A percentile compares a stretch with the other conserved stretches of the same genome.
Conservation (phyloP, 2,113 vertebrate genomes). For the Callospermophilus lateralis region DNA sequence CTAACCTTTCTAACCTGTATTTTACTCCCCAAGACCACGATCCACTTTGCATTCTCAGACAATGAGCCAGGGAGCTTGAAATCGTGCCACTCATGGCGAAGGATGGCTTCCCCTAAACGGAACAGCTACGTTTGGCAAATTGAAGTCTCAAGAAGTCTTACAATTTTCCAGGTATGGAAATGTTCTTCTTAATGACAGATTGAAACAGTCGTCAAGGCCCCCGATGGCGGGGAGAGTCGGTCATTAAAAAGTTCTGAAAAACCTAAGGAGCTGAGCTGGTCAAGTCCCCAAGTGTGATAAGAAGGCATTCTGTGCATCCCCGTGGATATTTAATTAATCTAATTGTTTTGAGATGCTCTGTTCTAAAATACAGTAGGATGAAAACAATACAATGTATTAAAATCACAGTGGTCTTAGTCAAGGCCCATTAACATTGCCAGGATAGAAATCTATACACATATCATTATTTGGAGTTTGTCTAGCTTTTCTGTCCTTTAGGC, state of each 20-base stretch:
- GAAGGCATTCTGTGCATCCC: conserved; percentile 81
- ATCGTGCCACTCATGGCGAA: conserved; percentile 66
- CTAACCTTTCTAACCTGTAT: conserved; percentile 87
- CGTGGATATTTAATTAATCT: conserved; percentile 84
- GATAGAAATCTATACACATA: conserved; percentile 59
- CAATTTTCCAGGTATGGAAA: conserved; percentile 40
- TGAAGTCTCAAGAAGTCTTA: conserved; percentile 43
- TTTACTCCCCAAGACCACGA: conserved; percentile 87
- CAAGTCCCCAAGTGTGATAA: conserved; percentile 78
- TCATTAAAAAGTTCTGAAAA: conserved; percentile 71
- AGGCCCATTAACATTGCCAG: conserved; percentile 78
- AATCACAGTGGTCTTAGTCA: conserved; percentile 82
- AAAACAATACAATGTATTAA: conserved; percentile 80
- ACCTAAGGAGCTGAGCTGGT: conserved; percentile 71
- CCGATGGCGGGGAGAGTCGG: neutral
- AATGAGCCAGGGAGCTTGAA: conserved; percentile 75
- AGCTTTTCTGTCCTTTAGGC: conserved; percentile 71
- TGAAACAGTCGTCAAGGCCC: conserved; percentile 49
- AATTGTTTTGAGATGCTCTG: conserved; percentile 81
- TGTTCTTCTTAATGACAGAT: conserved; percentile 42
- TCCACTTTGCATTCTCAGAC: conserved; percentile 75
- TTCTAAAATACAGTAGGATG: conserved; percentile 82
- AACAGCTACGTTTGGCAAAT: conserved; percentile 65
- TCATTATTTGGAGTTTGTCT: conserved; percentile 64
- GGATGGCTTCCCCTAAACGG: conserved; percentile 66